Evolutionary conservation across 2,113 vertebrate species (phyloP).

Genomic region (Epinephelus moara): DNA sequence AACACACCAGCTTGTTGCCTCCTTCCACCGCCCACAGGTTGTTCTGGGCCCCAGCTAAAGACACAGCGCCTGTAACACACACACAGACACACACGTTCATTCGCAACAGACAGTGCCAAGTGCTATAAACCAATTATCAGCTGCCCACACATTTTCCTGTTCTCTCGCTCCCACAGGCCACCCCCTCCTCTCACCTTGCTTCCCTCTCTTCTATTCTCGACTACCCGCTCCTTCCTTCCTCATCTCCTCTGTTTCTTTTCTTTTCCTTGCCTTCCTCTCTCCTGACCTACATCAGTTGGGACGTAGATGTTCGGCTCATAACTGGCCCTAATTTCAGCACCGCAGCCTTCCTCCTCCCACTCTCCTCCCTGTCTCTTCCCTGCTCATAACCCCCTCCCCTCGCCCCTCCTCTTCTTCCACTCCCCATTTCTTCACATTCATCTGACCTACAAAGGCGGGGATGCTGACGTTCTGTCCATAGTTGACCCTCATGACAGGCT

Average conservation of each 20-base stretch:
- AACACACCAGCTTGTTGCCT: conserved; percentile 96
- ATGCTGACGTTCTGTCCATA: conserved; percentile 94
- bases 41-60: conserved; percentile 92
- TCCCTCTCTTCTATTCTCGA: conserved; percentile 46
- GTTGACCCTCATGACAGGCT: conserved; percentile 93
- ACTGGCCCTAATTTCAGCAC: neutral
- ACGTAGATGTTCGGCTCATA: neutral
- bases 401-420: neutral
- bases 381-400: neutral
- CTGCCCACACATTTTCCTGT: conserved; percentile 61
- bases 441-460: conserved; percentile 95
- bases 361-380: neutral
- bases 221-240: conserved; percentile 23
- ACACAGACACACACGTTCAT: conserved; percentile 20
- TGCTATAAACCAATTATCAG: conserved; percentile 64
- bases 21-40: conserved; percentile 97
- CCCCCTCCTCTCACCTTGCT: conserved; percentile 57
- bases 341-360: neutral
- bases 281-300: conserved; percentile 37
- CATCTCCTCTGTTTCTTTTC: neutral
- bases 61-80: conserved; percentile 90
- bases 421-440: conserved; percentile 24
- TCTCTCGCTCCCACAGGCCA: conserved; percentile 45
- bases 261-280: conserved; percentile 22
- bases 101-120: conserved; percentile 45